A percentile compares a stretch with the other conserved stretches of the same genome.
phyloP scores from a whole-genome alignment of 2,888 invertebrate genomes.

The Phaonia tiefii region DNA sequence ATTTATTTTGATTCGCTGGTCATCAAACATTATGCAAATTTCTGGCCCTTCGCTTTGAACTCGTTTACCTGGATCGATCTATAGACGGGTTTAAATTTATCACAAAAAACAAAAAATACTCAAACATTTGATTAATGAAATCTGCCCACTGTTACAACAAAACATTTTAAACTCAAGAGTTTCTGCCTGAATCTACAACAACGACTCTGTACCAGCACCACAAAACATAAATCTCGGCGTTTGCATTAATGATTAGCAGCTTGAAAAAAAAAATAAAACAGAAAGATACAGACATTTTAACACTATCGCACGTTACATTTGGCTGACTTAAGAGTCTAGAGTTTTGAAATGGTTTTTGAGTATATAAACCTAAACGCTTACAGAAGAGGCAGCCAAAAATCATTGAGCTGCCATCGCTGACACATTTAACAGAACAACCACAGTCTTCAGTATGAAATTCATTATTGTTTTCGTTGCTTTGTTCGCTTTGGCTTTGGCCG shows the following conservation, averaged over 20 bases:
- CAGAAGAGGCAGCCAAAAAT: not conserved
- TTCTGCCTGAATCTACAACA: not conserved
- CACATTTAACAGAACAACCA: not conserved
- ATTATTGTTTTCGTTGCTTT: too few species aligned
- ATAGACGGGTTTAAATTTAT: too few species aligned
- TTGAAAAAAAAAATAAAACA: not conserved
- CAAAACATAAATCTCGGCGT: not conserved
- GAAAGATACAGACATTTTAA: too few species aligned
- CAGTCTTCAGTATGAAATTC: conserved; percentile 72
- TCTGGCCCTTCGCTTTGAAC: not conserved
- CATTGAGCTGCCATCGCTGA: not conserved
- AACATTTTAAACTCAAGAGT: not conserved
- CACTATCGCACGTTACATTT: not conserved
- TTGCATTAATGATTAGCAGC: conserved; percentile 5
- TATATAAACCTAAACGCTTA: conserved; percentile 6
- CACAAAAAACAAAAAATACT: too few species aligned
- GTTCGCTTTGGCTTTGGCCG: conserved; percentile 70
- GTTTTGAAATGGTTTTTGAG: not conserved
- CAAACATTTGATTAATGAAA: conserved; percentile 18
- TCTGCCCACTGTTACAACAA: conserved; percentile 28
- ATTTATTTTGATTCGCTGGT: not conserved
- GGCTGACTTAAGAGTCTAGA: not conserved
- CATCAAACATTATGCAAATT: conserved; percentile 2
- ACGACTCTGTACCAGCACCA: not conserved
- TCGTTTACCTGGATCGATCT: too few species aligned